phyloP scores from a whole-genome alignment of 2,113 vertebrate species.

The Taxidea taxus region DNA sequence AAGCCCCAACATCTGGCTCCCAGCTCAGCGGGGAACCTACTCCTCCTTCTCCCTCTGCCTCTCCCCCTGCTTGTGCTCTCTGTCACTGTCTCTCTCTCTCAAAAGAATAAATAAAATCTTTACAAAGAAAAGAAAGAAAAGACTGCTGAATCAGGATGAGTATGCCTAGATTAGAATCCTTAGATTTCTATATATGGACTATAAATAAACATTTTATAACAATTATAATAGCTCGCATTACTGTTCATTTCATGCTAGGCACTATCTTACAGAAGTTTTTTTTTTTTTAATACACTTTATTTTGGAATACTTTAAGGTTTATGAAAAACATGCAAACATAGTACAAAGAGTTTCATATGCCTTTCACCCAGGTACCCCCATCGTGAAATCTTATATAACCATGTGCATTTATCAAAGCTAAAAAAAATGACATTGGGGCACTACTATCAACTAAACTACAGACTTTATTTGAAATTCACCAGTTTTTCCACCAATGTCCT shows the following conservation, averaged over 20 bases:
- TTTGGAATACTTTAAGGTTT: not conserved
- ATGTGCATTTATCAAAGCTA: not conserved
- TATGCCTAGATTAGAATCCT: not conserved
- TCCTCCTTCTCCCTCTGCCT: no score
- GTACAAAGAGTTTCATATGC: not conserved
- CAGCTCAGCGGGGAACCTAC: no score
- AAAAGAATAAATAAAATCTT: no score
- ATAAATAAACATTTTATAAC: not conserved
- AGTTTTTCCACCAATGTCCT: not conserved
- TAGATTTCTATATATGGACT: not conserved
- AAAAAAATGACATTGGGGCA: not conserved
- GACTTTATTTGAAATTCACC: not conserved
- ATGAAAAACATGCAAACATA: not conserved
- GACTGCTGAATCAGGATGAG: not conserved
- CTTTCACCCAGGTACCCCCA: not conserved
- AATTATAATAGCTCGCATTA: not conserved
- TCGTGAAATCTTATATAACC: not conserved
- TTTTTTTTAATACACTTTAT: not conserved
- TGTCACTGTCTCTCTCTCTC: no score
- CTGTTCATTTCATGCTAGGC: not conserved
- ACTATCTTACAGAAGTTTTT: not conserved
- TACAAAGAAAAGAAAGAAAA: no score
- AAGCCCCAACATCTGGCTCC: no score
- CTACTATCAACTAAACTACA: not conserved
- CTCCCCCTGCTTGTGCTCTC: no score